Conservation (phyloP, 2,888 invertebrate genomes). For the Cheiracanthium punctorium region DNA sequence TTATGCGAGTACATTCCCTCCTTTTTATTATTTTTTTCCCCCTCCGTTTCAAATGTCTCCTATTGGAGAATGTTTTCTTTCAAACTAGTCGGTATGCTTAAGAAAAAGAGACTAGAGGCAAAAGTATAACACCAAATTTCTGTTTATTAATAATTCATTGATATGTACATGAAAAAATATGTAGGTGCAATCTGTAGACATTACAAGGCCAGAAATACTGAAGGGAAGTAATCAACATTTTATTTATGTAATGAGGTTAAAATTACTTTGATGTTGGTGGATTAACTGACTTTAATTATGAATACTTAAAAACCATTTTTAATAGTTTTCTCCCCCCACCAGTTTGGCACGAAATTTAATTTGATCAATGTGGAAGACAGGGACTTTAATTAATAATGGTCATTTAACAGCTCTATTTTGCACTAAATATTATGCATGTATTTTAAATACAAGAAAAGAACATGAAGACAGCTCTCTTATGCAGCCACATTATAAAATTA, state of each 20-base stretch:
- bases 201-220: constrained; percentile 61
- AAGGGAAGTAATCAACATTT: constrained; percentile 30
- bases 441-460: too few species aligned
- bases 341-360: constrained; percentile 49
- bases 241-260: constrained; percentile 1
- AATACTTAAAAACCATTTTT: constrained; percentile 6
- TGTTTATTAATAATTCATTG: constrained; percentile 64
- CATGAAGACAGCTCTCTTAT: too few species aligned
- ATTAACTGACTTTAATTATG: background rate
- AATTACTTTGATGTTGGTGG: constrained; percentile 49
- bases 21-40: too few species aligned
- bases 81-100: background rate
- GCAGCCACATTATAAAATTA: too few species aligned
- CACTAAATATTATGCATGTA: too few species aligned
- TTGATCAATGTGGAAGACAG: constrained; percentile 65
- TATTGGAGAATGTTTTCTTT: too few species aligned
- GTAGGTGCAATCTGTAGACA: constrained; percentile 58
- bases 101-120: background rate
- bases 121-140: constrained; percentile 56
- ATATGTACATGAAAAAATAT: constrained; percentile 70
- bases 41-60: too few species aligned
- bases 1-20: too few species aligned
- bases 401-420: constrained; percentile 29
- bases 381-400: constrained; percentile 13
- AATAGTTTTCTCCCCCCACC: too few species aligned